A percentile compares a stretch with the other conserved stretches of the same genome.
Conservation (phyloP, 2,888 invertebrate species). For the Meta bourneti region DNA sequence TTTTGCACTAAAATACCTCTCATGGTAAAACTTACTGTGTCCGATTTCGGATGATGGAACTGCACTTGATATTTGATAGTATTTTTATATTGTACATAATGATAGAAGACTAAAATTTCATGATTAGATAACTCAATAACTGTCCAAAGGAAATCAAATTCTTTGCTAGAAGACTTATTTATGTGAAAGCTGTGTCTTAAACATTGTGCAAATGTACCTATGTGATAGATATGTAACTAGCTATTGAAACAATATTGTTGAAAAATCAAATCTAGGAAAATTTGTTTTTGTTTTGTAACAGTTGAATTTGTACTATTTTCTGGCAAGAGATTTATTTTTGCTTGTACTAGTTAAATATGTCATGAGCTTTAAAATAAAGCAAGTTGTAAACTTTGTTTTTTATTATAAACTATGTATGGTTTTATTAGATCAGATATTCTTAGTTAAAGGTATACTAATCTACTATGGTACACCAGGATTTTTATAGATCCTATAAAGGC, state of each 20-base stretch:
- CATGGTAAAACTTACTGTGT: conserved; percentile 21
- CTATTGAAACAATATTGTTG: conserved; percentile 55
- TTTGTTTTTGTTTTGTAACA: conserved; percentile 36
- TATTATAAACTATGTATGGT: neutral
- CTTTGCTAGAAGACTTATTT: conserved; percentile 3
- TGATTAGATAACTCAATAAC: neutral
- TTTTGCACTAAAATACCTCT: conserved; percentile 43
- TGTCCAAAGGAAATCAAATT: neutral
- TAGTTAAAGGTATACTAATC: no score
- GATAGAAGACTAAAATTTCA: conserved; percentile 14
- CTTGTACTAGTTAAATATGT: conserved; percentile 54
- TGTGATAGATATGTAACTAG: conserved; percentile 2
- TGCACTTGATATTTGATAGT: conserved; percentile 67
- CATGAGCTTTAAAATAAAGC: conserved; percentile 47
- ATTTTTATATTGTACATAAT: conserved; percentile 61
- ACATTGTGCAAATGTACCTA: conserved; percentile 28
- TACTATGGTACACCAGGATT: no score
- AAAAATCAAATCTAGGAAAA: conserved; percentile 25
- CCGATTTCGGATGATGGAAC: conserved; percentile 37
- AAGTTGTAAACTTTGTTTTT: conserved; percentile 17
- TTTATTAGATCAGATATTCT: neutral
- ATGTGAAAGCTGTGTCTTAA: conserved; percentile 32
- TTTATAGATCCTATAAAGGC: no score
- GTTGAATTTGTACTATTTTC: conserved; percentile 57
- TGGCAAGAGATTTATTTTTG: conserved; percentile 67